Conservation (phyloP, 1,140 invertebrate genomes). For the Babylonia areolata region DNA sequence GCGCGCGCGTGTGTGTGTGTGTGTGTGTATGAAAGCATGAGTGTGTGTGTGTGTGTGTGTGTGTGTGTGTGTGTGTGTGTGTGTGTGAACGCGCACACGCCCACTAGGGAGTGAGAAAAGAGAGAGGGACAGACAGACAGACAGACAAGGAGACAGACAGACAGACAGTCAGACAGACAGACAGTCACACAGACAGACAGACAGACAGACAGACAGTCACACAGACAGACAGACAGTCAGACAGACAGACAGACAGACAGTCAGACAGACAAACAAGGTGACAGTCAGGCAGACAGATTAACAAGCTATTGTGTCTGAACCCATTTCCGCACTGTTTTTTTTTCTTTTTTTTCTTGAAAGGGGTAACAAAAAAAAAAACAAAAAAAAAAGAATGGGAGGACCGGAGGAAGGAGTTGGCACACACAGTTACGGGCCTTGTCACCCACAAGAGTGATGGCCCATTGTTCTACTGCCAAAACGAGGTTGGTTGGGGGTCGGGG, state of each 20-base stretch:
- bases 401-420: no score
- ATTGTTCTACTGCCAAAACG: no score
- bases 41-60: slow-evolving; percentile 22
- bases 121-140: not conserved
- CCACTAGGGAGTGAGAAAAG: not conserved
- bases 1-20: not conserved
- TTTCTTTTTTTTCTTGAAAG: not conserved
- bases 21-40: not conserved
- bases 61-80: not conserved
- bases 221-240: no score
- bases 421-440: no score
- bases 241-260: not conserved
- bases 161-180: not conserved
- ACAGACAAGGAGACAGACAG: not conserved
- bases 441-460: no score
- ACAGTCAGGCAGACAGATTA: not conserved
- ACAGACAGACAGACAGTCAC: no score
- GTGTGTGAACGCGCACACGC: no score
- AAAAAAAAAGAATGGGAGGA: no score
- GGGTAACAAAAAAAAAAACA: no score
- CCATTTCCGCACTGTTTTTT: not conserved
- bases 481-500: no score
- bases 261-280: not conserved
- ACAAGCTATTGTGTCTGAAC: not conserved
- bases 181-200: not conserved